A percentile compares a stretch with the other conserved stretches of the same genome.
These are phyloP conservation scores for Glomeris maerens DNA, from an alignment of 1,140 invertebrate species.

Conservation along the genomic window DNA sequence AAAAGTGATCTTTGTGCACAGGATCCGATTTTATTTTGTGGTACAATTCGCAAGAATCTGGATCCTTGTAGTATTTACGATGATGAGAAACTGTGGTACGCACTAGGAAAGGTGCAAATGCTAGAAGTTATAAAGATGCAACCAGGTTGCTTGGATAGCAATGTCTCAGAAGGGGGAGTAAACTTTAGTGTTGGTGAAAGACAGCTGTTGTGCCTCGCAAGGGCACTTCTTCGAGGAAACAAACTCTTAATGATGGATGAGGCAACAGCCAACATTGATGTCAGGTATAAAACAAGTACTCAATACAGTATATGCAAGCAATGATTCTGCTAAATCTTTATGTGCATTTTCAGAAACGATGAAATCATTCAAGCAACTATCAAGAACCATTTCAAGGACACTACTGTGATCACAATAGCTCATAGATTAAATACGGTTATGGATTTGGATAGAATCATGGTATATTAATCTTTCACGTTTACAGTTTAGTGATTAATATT, in stretches of 20 bases:
- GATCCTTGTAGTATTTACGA: slow-evolving; percentile 39
- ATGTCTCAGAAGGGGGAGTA: slow-evolving; percentile 30
- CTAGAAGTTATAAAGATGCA: slow-evolving; percentile 22
- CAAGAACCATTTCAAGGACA: slow-evolving; percentile 18
- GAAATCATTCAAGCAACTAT: slow-evolving; percentile 27
- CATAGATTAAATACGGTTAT: slow-evolving; percentile 67
- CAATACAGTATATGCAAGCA: too few relatives aligned
- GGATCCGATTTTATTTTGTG: slow-evolving; percentile 36
- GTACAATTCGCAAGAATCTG: slow-evolving; percentile 35
- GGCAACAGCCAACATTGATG: too few relatives aligned
- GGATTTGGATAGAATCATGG: slow-evolving; percentile 56
- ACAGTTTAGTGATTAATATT: neutral
- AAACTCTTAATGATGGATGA: slow-evolving; percentile 24
- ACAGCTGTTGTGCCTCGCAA: slow-evolving; percentile 32
- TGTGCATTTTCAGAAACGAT: slow-evolving; percentile 23
- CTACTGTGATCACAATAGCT: slow-evolving; percentile 69
- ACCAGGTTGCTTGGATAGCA: neutral
- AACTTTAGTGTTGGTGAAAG: slow-evolving; percentile 41
- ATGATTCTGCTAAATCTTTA: too few relatives aligned
- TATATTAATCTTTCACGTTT: slow-evolving; percentile 22
- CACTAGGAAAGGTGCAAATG: slow-evolving; percentile 36
- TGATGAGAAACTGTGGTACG: slow-evolving; percentile 39
- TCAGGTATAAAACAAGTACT: too few relatives aligned
- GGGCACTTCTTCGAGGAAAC: slow-evolving; percentile 32
- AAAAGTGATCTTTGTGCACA: slow-evolving; percentile 20